Base-by-base conservation (phyloP, 2,113 vertebrate species). In the Actenoides hombroni region DNA sequence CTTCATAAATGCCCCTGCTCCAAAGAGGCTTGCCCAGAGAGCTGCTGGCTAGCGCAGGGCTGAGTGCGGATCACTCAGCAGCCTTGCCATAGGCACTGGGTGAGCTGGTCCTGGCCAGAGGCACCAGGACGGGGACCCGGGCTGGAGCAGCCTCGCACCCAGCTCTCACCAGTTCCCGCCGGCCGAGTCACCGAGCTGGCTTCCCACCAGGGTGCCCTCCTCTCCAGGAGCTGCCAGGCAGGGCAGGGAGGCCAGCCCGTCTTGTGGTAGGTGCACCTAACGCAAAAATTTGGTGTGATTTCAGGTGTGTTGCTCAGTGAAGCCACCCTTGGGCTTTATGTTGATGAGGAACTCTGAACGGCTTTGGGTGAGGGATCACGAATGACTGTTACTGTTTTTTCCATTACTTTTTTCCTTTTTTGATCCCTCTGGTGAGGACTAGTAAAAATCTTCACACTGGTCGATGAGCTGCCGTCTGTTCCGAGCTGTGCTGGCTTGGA, bases 51-150 rank as follows among this genome's bases (percentile, higher is more conserved):
- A 2, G 2, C 1, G 3, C 16, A 3, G 61, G 33, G 37, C 61
- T 75, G 60, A 13, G 11, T 5, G n/a, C 2, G 1, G 39, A 60
- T 16, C 33, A 0, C 19, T 46, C 28, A 8, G 23, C 57, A 16
- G 29, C 20, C n/a, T 26, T 15, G 14, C 37, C 5, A 2, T 4
- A 2, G 70, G 57, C 15, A 7, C 65, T 6, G 39, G 23, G 29
- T 13, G 5, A 28, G 15, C 29, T 0, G 3, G 5, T 37, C 2
- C 14, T 33, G 65, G 39, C 25, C 51, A 2, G 12, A 1, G 3
- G 56, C 31, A 37, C 26, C 16, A 4, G 49, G 16, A 26, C 11
- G 15, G 54, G 49, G 49, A 51, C 49, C 49, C 19, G 51, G 51
- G 51, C 51, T 53, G 51, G 51, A 53, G 51, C 7, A 46, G 40